Conservation (phyloP, 2,113 vertebrate genomes). For the Manacus vitellinus region DNA sequence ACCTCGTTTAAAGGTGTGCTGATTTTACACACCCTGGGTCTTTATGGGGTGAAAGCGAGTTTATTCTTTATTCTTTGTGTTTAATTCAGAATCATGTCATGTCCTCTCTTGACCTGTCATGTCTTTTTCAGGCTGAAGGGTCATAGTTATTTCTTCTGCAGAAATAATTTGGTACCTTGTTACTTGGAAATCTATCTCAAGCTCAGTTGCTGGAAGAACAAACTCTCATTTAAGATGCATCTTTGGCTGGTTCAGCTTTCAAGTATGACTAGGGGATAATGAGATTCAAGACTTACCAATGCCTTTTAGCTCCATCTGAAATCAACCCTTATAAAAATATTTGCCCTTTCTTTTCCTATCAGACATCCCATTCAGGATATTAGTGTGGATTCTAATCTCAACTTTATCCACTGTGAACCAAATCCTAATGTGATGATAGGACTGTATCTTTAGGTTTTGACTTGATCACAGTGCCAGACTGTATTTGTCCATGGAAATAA, state of each 20-base stretch:
- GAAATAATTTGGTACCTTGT: not conserved
- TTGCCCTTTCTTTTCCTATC: not conserved
- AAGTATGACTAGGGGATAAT: not conserved
- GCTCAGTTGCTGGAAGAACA: not conserved
- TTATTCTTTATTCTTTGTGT: not conserved
- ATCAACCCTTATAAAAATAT: not conserved
- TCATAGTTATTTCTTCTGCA: not conserved
- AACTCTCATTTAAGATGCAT: not conserved
- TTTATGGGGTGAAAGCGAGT: not conserved
- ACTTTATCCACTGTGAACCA: not conserved
- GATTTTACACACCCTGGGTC: not conserved
- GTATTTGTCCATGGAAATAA: not conserved
- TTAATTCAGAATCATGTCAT: not conserved
- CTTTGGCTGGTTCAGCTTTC: not conserved
- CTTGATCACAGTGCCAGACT: not conserved
- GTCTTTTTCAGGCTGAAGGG: not conserved
- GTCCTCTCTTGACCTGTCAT: fast-evolving
- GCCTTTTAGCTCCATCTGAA: not conserved
- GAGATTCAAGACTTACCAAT: not conserved
- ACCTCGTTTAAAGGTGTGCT: not conserved
- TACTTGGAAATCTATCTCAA: not conserved
- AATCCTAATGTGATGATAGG: not conserved
- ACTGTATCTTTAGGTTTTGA: not conserved
- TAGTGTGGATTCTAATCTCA: not conserved
- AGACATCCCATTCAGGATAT: not conserved